Conservation (phyloP, 23 tunicate species). For the Trididemnum miniatum region DNA sequence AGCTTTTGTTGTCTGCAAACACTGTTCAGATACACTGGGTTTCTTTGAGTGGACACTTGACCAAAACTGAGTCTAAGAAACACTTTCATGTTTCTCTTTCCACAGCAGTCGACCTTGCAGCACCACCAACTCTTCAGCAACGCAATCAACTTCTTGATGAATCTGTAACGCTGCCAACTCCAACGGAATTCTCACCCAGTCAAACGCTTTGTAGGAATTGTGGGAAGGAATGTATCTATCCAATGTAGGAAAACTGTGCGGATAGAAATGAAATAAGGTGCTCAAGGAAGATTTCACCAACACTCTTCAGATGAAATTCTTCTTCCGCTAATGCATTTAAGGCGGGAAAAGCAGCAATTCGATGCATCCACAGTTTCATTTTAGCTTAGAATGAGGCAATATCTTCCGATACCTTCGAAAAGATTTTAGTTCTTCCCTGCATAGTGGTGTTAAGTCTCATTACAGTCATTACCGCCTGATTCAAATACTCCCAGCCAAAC, state of each 20-base stretch:
- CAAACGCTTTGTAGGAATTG: conserved; percentile 25
- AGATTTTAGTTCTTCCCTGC: conserved; percentile 22
- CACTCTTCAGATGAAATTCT: conserved; percentile 8
- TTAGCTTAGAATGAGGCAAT: conserved; percentile 35
- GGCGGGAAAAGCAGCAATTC: conserved; percentile 37
- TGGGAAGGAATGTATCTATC: conserved; percentile 48
- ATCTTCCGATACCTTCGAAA: conserved; percentile 34
- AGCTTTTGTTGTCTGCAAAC: conserved; percentile 34
- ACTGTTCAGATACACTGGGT: conserved; percentile 37
- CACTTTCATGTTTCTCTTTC: conserved; percentile 29
- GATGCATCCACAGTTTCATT: conserved; percentile 43
- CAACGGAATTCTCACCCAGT: conserved; percentile 40
- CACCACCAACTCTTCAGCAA: conserved; percentile 31
- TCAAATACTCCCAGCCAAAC: too few relatives aligned
- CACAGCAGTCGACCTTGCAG: conserved; percentile 47
- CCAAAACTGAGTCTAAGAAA: conserved; percentile 42
- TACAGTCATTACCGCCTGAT: too few relatives aligned
- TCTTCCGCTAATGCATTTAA: conserved; percentile 16
- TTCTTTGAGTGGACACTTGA: conserved; percentile 21
- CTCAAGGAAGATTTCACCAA: conserved; percentile 39
- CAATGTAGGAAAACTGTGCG: too few relatives aligned
- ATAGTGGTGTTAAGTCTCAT: conserved; percentile 27
- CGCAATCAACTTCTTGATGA: conserved; percentile 36
- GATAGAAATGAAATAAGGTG: conserved; percentile 35
- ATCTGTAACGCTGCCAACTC: conserved; percentile 31